A percentile compares a stretch with the other conserved stretches of the same genome.
Conservation (phyloP, 2,113 vertebrate genomes). For the Dromiciops gliroides region DNA sequence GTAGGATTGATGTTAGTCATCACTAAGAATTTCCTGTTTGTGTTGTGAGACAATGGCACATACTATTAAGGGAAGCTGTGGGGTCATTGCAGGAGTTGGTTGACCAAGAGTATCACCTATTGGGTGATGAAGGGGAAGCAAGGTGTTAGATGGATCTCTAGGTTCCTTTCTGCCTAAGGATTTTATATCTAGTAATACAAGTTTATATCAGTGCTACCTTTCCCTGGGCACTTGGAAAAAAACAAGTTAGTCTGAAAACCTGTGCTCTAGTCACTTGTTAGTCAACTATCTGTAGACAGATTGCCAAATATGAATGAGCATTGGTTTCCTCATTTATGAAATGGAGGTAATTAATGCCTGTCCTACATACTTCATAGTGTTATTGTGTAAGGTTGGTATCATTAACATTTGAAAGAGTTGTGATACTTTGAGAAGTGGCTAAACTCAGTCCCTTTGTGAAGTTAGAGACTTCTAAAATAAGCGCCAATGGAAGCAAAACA, state of each 20-base stretch:
- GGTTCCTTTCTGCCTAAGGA: not conserved
- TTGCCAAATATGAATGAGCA: not conserved
- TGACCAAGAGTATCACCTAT: slow-evolving; percentile 39
- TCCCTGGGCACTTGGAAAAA: not conserved
- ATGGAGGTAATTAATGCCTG: not conserved
- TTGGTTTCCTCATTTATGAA: not conserved
- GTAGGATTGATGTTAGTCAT: slow-evolving; percentile 4
- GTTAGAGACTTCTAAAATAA: not conserved
- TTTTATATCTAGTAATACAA: not conserved
- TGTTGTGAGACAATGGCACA: not conserved
- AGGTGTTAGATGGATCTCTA: not conserved
- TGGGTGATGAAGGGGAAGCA: not conserved
- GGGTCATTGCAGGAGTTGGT: not conserved
- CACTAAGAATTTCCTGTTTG: not conserved
- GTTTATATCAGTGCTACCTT: not conserved
- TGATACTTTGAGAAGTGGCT: not conserved
- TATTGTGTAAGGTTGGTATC: not conserved
- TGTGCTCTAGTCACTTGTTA: not conserved
- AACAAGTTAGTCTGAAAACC: not conserved
- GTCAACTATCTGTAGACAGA: not conserved
- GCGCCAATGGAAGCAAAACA: slow-evolving; percentile 4
- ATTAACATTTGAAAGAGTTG: not conserved
- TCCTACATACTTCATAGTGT: not conserved
- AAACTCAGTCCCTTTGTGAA: not conserved
- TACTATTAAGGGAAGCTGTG: not conserved